Base-by-base conservation (phyloP, 1,140 invertebrate genomes). In the Colletes gigas region DNA sequence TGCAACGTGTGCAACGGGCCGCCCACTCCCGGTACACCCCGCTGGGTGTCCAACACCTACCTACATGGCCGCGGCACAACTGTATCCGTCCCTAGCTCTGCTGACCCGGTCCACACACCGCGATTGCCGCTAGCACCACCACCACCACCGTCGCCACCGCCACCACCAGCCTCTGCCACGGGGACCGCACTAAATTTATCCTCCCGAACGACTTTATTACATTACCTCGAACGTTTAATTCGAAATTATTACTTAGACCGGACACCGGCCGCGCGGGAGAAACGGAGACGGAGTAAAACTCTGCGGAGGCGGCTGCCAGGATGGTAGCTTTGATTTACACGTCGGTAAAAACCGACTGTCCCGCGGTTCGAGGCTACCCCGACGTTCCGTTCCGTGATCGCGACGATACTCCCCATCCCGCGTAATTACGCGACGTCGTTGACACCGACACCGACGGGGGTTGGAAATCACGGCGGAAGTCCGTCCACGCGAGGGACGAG, bases 11-110 rank as follows among this genome's bases (percentile, higher is more conserved):
- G 89, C 85, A 88, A 83, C 86, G 88, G 81, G 89, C 90, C 92
- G 92, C 92, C 92, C 92, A 92, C 92, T 91, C 88, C 87, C 80
- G 79, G 73, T 88, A 86, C 90, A 90, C 88, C 92, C 92, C 88
- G 92, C 92, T 92, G 92, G 90, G 91, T 92, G 91, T 92, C 92
- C 92, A 89, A 92, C 92, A 92, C 92, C 91, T 92, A 92, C 92
- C 92, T 92, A 91, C 90, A 92, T 88, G 87, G 85, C 87, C 83
- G 88, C 85, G 87, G 87, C 90, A 91, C 90, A 88, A 90, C 90
- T 89, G 88, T 90, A 89, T 87, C 74, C 78, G 81, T 81, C 73
- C 81, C 50, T 73, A 63, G 86, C 81, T 72, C 82, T 72, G 75
- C 81, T 87, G 85, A 86, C 80, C 81, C 73, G 85, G 84, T 81